Conservation (phyloP, 2,113 vertebrate genomes). For the Esox niger region DNA sequence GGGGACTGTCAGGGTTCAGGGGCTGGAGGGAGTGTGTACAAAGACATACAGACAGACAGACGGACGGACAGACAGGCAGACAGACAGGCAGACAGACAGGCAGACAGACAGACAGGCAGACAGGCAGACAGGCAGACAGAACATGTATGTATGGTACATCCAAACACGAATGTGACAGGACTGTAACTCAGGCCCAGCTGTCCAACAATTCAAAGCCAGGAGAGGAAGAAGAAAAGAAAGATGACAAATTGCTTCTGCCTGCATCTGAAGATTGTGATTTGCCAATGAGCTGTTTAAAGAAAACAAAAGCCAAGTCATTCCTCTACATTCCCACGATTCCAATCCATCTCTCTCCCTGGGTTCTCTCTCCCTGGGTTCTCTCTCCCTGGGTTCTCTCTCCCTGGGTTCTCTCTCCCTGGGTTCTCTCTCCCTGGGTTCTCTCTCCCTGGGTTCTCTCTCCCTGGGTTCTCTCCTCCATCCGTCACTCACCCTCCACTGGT, state of each 20-base stretch:
- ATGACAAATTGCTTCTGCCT: conserved; percentile 63
- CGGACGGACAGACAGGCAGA: not conserved
- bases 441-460: no score
- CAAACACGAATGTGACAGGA: conserved; percentile 63
- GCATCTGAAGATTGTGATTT: no score
- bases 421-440: no score
- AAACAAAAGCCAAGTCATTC: conserved; percentile 69
- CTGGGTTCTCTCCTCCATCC: no score
- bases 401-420: no score
- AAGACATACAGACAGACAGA: conserved; percentile 34
- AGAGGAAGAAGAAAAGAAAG: conserved; percentile 39
- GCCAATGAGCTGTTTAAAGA: conserved; percentile 71
- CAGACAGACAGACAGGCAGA: not conserved
- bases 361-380: no score
- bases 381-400: no score
- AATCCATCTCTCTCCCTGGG: conserved; percentile 32
- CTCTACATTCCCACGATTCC: conserved; percentile 66
- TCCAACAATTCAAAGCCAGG: conserved; percentile 72
- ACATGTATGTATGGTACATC: conserved; percentile 30
- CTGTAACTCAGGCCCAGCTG: conserved; percentile 69
- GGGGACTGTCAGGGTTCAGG: conserved; percentile 78
- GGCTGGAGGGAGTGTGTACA: conserved; percentile 49
- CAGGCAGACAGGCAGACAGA: no score
- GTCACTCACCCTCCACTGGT: no score
- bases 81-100: conserved; percentile 14